Base-by-base conservation (phyloP, 1,140 invertebrate species). In the Drosophila truncata region DNA sequence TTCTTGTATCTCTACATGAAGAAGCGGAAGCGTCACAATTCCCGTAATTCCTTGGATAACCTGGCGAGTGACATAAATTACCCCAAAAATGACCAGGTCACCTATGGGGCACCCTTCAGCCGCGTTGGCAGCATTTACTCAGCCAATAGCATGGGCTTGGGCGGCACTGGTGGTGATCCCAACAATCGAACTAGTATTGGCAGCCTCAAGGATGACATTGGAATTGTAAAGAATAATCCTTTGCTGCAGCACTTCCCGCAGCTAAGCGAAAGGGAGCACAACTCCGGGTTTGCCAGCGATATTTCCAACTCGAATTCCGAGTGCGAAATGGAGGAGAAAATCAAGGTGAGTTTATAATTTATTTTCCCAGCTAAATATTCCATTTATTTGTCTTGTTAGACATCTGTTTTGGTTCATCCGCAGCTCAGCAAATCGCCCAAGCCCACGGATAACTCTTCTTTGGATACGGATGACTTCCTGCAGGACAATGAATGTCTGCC, bases 1-100 rank as follows among this genome's bases (percentile, higher is more conserved):
- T 96, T 97, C 23, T 93, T 97, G 1, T 98, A 97, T 84, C 91
- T 98, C 9, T 96, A 97, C 79, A 95, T 96, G 52, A 94, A 95
- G 73, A 94, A 94, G 82, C 92, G 94, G 23, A 93, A 93, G 60
- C 92, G 78, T n/a, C 85, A 65, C 41, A 82, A 58, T 42, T 91
- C 80, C 0, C 90, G 92, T 31, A 91, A 79, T 55, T 83, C 88
- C 0, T 54, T 86, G 7, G 82, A 90, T 23, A 91, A 93, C 59
- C 54, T 85, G 50, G 77, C 62, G 11, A 92, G 92, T 25, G 86
- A 93, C 25, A 91, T 90, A 10, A 92, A 92, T 57, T 92, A 92
- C 20, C 90, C 90, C 11, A 92, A 92, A 63, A 93, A 93, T 46
- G 92, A 93, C 62, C 91, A 93, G 61, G 91, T 92, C 2, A 93